Evolutionary conservation across 2,888 invertebrate genomes (phyloP).

Genomic region (Drosophila falleni): DNA sequence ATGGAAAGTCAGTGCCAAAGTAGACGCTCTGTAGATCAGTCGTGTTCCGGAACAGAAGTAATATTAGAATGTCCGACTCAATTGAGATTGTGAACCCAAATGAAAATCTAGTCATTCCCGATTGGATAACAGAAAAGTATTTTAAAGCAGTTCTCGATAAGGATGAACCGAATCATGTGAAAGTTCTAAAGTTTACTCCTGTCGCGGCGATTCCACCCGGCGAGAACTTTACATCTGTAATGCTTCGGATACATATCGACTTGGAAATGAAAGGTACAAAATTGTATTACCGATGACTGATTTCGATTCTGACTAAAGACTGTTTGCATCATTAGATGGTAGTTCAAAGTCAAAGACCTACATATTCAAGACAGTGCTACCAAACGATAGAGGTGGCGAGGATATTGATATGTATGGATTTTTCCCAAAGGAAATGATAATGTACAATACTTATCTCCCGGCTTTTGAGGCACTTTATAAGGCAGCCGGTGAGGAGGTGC

Average conservation of each 20-base stretch:
- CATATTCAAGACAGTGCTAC: conserved; percentile 76
- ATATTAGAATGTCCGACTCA: conserved; percentile 21
- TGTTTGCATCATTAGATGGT: conserved; percentile 56
- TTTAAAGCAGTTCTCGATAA: conserved; percentile 66
- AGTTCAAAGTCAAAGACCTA: conserved; percentile 66
- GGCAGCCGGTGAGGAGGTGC: conserved; percentile 65
- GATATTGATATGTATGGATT: conserved; percentile 55
- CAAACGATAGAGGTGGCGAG: conserved; percentile 67
- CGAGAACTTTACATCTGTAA: conserved; percentile 82
- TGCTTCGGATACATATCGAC: conserved; percentile 77
- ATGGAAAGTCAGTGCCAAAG: conserved; percentile 7
- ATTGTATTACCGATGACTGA: too few species aligned
- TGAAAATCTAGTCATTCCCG: conserved; percentile 65
- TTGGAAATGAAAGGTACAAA: conserved; percentile 71
- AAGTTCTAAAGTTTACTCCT: conserved; percentile 65
- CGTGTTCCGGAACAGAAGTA: conserved; percentile 2
- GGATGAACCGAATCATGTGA: conserved; percentile 66
- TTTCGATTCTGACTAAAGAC: too few species aligned
- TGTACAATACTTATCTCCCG: conserved; percentile 78
- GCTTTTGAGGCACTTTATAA: conserved; percentile 80
- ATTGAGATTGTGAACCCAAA: conserved; percentile 73
- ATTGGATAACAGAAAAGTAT: conserved; percentile 75
- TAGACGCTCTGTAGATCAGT: conserved; percentile 13
- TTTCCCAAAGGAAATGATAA: conserved; percentile 81
- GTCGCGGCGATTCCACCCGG: conserved; percentile 80